Percentiles rank a stretch among this genome's conserved stretches.
These are phyloP conservation scores for Drosophila repleta DNA, from an alignment of 1,140 invertebrate genomes.

Conservation along the genomic window DNA sequence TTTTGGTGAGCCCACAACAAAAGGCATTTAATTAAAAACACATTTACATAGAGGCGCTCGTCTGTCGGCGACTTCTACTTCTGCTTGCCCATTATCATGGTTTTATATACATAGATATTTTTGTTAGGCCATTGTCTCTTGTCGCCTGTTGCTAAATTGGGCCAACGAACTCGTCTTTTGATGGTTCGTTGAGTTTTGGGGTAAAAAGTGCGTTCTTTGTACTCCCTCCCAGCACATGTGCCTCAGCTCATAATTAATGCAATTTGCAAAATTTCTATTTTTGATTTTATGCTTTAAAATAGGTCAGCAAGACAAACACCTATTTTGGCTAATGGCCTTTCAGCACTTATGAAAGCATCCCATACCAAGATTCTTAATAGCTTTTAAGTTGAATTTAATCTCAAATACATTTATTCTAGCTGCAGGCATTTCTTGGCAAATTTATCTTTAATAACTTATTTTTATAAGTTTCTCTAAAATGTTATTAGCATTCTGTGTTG, in stretches of 20 bases:
- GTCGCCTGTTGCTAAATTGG: slow-evolving; percentile 50
- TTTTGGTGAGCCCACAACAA: slow-evolving; percentile 51
- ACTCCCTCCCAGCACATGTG: slow-evolving; percentile 15
- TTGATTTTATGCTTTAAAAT: slow-evolving; percentile 4
- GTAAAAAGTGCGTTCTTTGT: slow-evolving; percentile 16
- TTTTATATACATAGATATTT: not conserved
- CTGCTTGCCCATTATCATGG: not conserved
- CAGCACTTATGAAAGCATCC: no score
- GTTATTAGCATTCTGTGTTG: no score
- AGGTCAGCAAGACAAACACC: not conserved
- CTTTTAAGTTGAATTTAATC: no score
- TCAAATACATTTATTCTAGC: no score
- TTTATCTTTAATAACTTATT: no score
- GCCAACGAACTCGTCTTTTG: slow-evolving; percentile 63
- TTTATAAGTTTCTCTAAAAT: not conserved
- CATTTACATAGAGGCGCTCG: slow-evolving; percentile 63
- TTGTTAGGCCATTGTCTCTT: slow-evolving; percentile 36
- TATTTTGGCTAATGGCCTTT: no score
- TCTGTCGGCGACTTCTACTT: slow-evolving; percentile 21
- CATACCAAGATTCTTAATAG: not conserved
- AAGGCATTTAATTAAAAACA: slow-evolving; percentile 74
- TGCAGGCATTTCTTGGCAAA: no score
- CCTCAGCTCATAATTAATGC: slow-evolving; percentile 13
- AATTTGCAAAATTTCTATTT: slow-evolving; percentile 38
- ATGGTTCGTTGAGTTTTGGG: slow-evolving; percentile 49